Evolutionary conservation across 2,113 vertebrate genomes (phyloP).

Genomic region (Trogon surrucura): DNA sequence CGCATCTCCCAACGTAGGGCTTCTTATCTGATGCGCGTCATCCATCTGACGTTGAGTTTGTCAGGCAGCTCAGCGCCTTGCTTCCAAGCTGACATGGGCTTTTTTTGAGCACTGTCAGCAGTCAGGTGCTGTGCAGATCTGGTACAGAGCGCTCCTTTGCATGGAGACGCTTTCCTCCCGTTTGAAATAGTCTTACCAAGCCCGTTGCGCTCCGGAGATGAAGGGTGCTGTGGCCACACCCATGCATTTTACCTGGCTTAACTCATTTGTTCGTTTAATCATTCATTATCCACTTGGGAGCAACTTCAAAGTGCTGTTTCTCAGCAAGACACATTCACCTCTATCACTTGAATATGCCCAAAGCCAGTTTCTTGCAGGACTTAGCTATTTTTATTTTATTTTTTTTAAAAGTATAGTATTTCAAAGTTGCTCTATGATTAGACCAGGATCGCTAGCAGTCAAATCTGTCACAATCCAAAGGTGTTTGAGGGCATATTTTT

Average conservation of each 20-base stretch:
- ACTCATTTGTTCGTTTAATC: conserved; percentile 6
- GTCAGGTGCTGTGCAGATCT: not conserved
- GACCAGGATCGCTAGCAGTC: not conserved
- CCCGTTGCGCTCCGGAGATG: not conserved
- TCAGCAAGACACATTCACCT: not conserved
- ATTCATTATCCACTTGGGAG: not conserved
- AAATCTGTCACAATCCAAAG: not conserved
- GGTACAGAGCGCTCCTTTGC: not conserved
- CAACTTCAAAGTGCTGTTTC: not conserved
- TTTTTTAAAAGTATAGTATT: not conserved
- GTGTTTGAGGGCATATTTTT: not conserved
- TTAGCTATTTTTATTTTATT: not conserved
- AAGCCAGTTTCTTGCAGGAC: not conserved
- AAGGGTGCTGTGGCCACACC: not conserved
- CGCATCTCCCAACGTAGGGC: not conserved
- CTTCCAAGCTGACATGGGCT: accelerated
- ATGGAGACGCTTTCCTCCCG: not conserved
- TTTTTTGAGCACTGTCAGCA: not conserved
- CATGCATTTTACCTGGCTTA: not conserved
- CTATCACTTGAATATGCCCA: not conserved
- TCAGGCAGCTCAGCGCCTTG: accelerated
- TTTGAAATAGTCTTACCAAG: not conserved
- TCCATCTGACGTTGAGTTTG: not conserved
- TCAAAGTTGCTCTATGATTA: not conserved
- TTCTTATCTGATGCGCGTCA: too few species aligned